Base-by-base conservation (phyloP, 2,113 vertebrate genomes). In the Tautogolabrus adspersus region DNA sequence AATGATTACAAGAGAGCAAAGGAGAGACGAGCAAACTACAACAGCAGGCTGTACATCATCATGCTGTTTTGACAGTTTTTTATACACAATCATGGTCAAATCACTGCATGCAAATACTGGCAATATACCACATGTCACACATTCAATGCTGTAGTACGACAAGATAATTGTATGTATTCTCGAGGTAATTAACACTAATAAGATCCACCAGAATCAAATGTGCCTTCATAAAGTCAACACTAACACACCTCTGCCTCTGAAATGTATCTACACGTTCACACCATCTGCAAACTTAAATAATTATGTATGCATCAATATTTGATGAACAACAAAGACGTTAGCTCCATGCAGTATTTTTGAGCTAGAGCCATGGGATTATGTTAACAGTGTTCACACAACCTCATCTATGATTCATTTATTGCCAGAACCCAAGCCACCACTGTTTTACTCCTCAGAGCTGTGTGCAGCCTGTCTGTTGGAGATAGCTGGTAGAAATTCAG, bases 1-100 rank as follows among this genome's bases (percentile, higher is more conserved):
- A 94, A 93, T 95, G 95, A 96, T 96, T 95, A 96, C 91, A 89
- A 76, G 82, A 91, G 91, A 96, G 94, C 87, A 82, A 90, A 68
- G 71, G 89, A 89, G 88, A 19, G 47, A 49, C 47, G 92, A 67
- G 42, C 72, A 55, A 62, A 66, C 5, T 1, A 22, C 54, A 84
- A 69, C 65, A 84, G 80, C 76, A 87, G 93, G 93, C 93, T 94
- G 93, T 95, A 94, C 91, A 92, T 96, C 94, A 94, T 86, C 81
- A 91, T 88, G 87, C 89, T 89, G 79, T 77, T 87, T 87, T 91
- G 89, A 83, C 88, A 81, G 86, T 54, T 81, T 90, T 84, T 91
- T 85, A 84, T 79, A 86, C 66, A 87, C 79, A 86, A 66, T 83
- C 66, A 69, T 71, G 58, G 68, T 75, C 74, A 73, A 58, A 55